Percentiles rank a stretch among this genome's conserved stretches.
These are phyloP conservation scores for Turnix velox DNA, from an alignment of 2,113 vertebrate genomes.

Conservation along the genomic window DNA sequence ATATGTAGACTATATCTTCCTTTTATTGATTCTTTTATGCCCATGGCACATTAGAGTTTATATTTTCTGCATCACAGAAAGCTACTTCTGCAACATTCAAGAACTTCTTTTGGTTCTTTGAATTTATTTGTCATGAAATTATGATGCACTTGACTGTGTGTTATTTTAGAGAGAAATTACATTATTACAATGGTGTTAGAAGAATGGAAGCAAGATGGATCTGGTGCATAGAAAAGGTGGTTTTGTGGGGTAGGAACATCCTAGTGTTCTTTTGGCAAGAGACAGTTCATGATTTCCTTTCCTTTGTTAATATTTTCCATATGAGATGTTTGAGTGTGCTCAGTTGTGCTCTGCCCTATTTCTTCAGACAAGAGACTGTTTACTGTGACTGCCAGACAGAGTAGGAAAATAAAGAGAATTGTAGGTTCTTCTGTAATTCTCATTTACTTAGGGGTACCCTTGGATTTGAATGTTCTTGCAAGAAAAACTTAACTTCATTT, in stretches of 20 bases:
- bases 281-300: neutral
- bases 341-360: neutral
- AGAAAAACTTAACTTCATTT: neutral
- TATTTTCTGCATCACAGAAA: conserved; percentile 26
- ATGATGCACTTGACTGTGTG: neutral
- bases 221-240: neutral
- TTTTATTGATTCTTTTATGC: conserved; percentile 48
- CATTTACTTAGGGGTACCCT: neutral
- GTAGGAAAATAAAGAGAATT: neutral
- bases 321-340: neutral
- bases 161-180: neutral
- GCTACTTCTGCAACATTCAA: conserved; percentile 8
- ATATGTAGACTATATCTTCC: neutral
- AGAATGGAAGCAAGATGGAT: neutral
- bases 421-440: neutral
- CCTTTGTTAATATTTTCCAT: neutral
- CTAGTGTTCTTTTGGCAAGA: neutral
- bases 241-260: neutral
- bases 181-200: neutral
- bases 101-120: conserved; percentile 20
- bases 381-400: neutral
- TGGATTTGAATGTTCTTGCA: neutral
- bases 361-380: neutral
- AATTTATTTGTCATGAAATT: conserved; percentile 7
- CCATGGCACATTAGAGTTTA: neutral